Evolutionary conservation across 2,888 invertebrate genomes (phyloP).

Genomic region (Volucella inanis): DNA sequence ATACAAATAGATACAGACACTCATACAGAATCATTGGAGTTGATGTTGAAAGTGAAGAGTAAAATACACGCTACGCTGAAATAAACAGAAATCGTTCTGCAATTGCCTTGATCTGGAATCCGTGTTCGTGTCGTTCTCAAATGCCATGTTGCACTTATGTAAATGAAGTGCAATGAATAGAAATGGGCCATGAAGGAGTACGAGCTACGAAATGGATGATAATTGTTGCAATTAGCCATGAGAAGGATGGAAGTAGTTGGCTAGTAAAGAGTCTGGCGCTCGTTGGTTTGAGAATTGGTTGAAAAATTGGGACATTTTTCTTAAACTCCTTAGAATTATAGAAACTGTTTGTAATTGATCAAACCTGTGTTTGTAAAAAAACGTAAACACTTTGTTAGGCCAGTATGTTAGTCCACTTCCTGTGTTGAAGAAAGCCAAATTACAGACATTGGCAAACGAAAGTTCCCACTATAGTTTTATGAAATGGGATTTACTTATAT

Average conservation of each 20-base stretch:
- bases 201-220: slow-evolving; percentile 26
- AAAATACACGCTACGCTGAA: slow-evolving; percentile 9
- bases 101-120: slow-evolving; percentile 9
- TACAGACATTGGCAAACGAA: too few relatives aligned
- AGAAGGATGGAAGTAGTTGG: slow-evolving; percentile 6
- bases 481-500: too few relatives aligned
- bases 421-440: too few relatives aligned
- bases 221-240: slow-evolving; percentile 46
- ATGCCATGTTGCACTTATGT: slow-evolving; percentile 43
- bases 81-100: slow-evolving; percentile 6
- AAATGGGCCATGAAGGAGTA: slow-evolving; percentile 38
- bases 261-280: too few relatives aligned
- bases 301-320: too few relatives aligned
- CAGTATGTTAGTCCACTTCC: too few relatives aligned
- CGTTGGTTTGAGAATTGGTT: too few relatives aligned
- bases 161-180: slow-evolving; percentile 37
- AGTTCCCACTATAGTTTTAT: too few relatives aligned
- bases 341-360: too few relatives aligned
- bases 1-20: slow-evolving; percentile 23
- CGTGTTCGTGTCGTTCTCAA: slow-evolving; percentile 14
- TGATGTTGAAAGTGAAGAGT: not conserved
- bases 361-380: too few relatives aligned
- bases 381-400: too few relatives aligned
- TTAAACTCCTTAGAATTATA: too few relatives aligned
- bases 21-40: slow-evolving; percentile 15